Evolutionary conservation across 2,797 vertebrate species (phyloP).

Genomic region (Neostethus bicornis): DNA sequence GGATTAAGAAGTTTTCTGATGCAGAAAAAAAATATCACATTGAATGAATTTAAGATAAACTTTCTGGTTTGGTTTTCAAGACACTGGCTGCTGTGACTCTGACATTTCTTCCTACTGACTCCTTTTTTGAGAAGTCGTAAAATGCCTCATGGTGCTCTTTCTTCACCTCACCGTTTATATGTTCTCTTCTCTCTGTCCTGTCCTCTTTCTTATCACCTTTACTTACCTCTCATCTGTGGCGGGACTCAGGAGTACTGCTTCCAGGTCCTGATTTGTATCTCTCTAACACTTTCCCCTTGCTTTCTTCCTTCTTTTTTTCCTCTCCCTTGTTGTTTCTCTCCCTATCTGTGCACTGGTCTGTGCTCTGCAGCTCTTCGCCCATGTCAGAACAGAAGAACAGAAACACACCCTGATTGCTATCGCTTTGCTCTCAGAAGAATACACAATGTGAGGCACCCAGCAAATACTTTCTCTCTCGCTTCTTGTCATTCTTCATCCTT

Average conservation of each 20-base stretch:
- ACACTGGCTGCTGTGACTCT: conserved; percentile 29
- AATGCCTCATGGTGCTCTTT: conserved; percentile 49
- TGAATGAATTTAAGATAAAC: conserved; percentile 15
- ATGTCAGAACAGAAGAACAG: conserved; percentile 64
- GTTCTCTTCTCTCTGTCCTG: conserved; percentile 44
- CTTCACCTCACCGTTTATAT: conserved; percentile 41
- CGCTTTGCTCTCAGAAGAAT: conserved; percentile 51
- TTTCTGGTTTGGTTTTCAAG: conserved; percentile 26
- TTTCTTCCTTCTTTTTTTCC: conserved; percentile 27
- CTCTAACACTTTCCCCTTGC: conserved; percentile 22
- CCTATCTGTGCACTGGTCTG: conserved; percentile 51
- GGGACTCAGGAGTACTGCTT: conserved; percentile 66
- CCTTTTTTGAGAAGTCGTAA: conserved; percentile 43
- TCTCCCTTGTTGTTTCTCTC: conserved; percentile 9
- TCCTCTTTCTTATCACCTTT: conserved; percentile 61
- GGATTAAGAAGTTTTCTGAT: conserved; percentile 14
- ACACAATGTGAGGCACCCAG: conserved; percentile 38
- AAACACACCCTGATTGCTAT: conserved; percentile 68
- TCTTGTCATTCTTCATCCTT: conserved; percentile 8
- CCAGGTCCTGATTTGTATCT: conserved; percentile 72
- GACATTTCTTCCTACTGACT: conserved; percentile 51
- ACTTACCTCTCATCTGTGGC: conserved; percentile 64
- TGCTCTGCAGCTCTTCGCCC: conserved; percentile 59
- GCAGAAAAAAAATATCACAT: conserved; percentile 35
- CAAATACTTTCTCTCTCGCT: conserved; percentile 20